Evolutionary conservation across 2,797 vertebrate genomes (phyloP).

Genomic region (Galago senegalensis): DNA sequence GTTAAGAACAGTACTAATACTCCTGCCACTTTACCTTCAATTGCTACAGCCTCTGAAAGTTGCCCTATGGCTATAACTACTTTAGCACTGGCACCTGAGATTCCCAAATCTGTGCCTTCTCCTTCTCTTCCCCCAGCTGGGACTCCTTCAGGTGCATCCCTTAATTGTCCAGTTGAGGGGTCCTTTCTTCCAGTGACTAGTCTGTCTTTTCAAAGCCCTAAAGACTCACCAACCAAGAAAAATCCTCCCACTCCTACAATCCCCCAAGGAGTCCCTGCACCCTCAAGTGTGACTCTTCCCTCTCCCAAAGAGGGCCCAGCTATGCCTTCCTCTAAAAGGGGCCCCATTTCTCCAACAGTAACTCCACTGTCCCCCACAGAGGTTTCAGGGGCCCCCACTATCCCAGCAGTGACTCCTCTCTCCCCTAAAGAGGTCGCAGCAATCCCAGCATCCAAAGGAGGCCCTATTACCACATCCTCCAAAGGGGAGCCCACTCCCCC

Average conservation of each 20-base stretch:
- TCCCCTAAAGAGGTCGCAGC: neutral
- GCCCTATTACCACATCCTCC: neutral
- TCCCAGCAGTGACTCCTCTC: neutral
- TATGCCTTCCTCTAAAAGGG: neutral
- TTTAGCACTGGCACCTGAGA: constrained; percentile 13
- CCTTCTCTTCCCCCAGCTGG: neutral
- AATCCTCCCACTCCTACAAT: neutral
- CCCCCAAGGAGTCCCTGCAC: neutral
- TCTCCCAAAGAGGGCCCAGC: neutral
- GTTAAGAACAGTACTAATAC: neutral
- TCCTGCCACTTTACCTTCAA: constrained; percentile 15
- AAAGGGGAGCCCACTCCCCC: no score
- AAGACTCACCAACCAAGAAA: constrained; percentile 52
- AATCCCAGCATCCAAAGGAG: neutral
- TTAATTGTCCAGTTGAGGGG: constrained; percentile 11
- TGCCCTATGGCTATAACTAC: constrained; percentile 35
- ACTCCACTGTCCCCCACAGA: neutral
- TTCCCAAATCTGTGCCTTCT: constrained; percentile 44
- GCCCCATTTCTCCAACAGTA: neutral
- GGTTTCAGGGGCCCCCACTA: neutral
- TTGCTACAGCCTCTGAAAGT: constrained; percentile 45
- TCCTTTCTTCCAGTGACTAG: constrained; percentile 45
- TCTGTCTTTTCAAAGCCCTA: constrained; percentile 64
- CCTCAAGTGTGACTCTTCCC: neutral
- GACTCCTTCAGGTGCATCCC: neutral